A percentile compares a stretch with the other conserved stretches of the same genome.
phyloP scores from a whole-genome alignment of 2,888 invertebrate genomes.

The Microctonus aethiopoides region DNA sequence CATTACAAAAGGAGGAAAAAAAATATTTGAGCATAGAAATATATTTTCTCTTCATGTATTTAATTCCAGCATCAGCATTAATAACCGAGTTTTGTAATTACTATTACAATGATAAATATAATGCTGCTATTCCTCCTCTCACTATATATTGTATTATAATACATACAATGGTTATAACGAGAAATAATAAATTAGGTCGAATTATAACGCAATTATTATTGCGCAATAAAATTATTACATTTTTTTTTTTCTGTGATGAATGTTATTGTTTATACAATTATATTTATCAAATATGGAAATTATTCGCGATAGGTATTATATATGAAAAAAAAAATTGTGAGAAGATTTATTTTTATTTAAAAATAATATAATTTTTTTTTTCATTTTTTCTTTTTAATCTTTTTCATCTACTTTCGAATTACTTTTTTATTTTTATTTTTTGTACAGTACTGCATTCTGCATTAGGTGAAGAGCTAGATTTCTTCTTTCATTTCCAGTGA shows the following conservation, averaged over 20 bases:
- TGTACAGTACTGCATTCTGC: not conserved
- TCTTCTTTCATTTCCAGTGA: constrained; percentile 3
- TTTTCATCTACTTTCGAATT: not conserved
- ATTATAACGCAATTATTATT: not conserved
- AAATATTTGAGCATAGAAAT: no score
- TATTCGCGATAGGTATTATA: not conserved
- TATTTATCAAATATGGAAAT: not conserved
- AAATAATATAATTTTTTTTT: not conserved
- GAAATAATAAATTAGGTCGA: not conserved
- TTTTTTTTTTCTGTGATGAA: not conserved
- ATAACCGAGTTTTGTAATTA: not conserved
- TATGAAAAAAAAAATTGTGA: not conserved
- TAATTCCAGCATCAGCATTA: not conserved
- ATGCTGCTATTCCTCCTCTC: not conserved
- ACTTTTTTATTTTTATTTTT: not conserved
- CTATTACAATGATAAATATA: not conserved
- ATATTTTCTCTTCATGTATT: not conserved
- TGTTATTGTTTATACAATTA: not conserved
- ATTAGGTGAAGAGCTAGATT: constrained; percentile 29
- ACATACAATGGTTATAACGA: not conserved
- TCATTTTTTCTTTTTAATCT: not conserved
- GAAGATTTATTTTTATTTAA: not conserved
- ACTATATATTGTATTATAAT: not conserved
- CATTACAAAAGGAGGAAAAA: no score
- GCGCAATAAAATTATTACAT: not conserved